Base-by-base conservation (phyloP, 1,140 invertebrate species). In the Liolophura sinensis region DNA sequence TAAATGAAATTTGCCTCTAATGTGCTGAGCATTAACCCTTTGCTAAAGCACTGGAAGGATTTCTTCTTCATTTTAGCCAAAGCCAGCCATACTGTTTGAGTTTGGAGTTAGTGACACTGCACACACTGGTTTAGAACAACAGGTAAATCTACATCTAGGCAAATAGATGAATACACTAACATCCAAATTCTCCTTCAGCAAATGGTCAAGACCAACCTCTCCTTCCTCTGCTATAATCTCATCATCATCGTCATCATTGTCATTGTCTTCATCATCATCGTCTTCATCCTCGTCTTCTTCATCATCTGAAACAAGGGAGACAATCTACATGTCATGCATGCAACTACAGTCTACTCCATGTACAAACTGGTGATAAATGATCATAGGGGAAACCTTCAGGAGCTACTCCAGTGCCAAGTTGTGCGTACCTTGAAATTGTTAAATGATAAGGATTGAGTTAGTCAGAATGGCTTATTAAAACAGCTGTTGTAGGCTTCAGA, bases 101-200 rank as follows among this genome's bases (percentile, higher is more conserved):
- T 58, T 18, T 14, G 7, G 11, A 25, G 12, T n/a, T 50, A 16
- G 5, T 47, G 18, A 20, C 20, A 47, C 15, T 24, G 12, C 22
- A 48, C 24, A 24, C 15, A 50, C 4, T 51, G 60, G 6, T n/a
- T 18, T 25, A 22, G 52, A 14, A 49, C 25, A 11, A 31, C 57
- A 47, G 20, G 11, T 48, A 27, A 1, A 18, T 7, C 56, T 22
- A 18, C 4, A 40, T 16, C 9, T 40, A 60, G 27, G 18, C 12
- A 50, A 49, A 61, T 20, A 16, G 11, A 12, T 24, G 12, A 46
- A 67, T 48, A 24, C 27, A 73, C 73, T 80, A 73, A 81, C 80
- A 63, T 81, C 77, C 60, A 92, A 78, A 80, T 90, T 88, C 63
- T 91, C 88, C 79, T 91, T 90, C 82, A 93, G 91, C 57, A 93